Percentiles rank a stretch among this genome's conserved stretches.
Conservation (phyloP, 1,140 invertebrate species). For the roundworm (Caenorhabditis elegans) region WBcel235 BX284606.5:13036501-13037000, state of each 20-base stretch:
- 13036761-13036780: neutral
- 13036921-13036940: constrained; percentile 14
- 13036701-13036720: neutral
- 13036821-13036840: constrained; percentile 18
- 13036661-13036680: constrained; percentile 2
- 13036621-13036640: constrained; percentile 19
- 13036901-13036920: neutral
- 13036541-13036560: neutral
- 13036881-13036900: constrained; percentile 16
- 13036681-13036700: constrained; percentile 17
- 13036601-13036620: constrained; percentile 12
- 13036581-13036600: neutral
- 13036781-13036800: constrained; percentile 10
- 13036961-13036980: constrained; percentile 24
- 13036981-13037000: constrained; percentile 9
- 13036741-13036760: neutral
- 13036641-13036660: neutral
- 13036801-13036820: neutral
- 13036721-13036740: neutral
- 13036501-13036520: neutral
- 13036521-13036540: neutral
- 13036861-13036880: neutral
- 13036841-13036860: constrained; percentile 16
- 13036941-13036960: neutral
- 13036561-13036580: neutral